Conservation (phyloP, 2,888 invertebrate genomes). For the Tholera decimalis region DNA sequence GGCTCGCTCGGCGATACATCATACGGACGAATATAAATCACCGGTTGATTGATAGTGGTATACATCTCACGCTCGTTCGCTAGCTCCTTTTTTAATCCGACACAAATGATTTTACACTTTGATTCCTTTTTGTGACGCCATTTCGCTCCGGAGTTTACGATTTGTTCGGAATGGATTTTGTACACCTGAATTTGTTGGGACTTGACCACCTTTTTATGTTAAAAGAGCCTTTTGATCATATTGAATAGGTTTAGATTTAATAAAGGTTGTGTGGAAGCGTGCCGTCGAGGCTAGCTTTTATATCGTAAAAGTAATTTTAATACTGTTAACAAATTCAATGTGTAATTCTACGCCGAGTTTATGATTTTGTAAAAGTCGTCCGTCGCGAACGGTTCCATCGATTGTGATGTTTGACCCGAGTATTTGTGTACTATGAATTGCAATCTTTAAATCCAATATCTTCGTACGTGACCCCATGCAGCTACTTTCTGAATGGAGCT, state of each 20-base stretch:
- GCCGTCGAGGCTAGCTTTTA: conserved; percentile 45
- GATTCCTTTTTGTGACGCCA: conserved; percentile 85
- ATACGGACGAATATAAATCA: conserved; percentile 90
- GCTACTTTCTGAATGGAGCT: conserved; percentile 18
- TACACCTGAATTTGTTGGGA: conserved; percentile 64
- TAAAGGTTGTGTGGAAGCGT: conserved; percentile 55
- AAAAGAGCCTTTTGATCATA: conserved; percentile 61
- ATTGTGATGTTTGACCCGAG: conserved; percentile 48
- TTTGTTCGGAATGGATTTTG: conserved; percentile 71
- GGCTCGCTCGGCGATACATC: conserved; percentile 86
- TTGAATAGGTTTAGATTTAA: conserved; percentile 64
- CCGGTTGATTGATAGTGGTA: conserved; percentile 88
- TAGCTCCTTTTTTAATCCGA: conserved; percentile 90
- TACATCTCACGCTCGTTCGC: conserved; percentile 88
- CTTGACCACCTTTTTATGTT: conserved; percentile 58
- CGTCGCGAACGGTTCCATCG: conserved; percentile 22
- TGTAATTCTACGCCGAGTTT: conserved; percentile 57
- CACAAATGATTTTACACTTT: conserved; percentile 90
- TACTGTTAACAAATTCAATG: conserved; percentile 56
- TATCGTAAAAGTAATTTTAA: conserved; percentile 61
- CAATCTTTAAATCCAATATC: conserved; percentile 50
- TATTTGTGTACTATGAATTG: conserved; percentile 48
- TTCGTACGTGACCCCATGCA: conserved; percentile 47
- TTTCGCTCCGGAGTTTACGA: conserved; percentile 85
- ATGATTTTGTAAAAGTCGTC: conserved; percentile 45